Base-by-base conservation (phyloP, 2,113 vertebrate genomes). In the Clupea harengus region DNA sequence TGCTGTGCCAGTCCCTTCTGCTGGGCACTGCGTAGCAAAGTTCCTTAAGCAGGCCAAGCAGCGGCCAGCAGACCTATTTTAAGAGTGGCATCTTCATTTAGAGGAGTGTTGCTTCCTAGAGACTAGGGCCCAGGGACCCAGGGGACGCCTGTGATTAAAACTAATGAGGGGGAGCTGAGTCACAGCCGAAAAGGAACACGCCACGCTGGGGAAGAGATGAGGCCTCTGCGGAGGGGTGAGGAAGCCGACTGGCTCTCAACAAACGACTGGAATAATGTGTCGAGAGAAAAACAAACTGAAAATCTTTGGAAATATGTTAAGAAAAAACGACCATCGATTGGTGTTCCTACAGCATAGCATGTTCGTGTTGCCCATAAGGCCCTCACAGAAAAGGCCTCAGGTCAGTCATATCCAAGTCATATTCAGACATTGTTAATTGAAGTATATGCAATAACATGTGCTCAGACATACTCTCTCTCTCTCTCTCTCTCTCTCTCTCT, bases 71-170 rank as follows among this genome's bases (percentile, higher is more conserved):
- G 81, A 44, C 67, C 80, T 86, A 84, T 84, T 82, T 86, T 82
- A 82, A 82, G 85, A 84, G 85, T 84, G 84, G 81, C 45, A 82
- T 86, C 84, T 88, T 88, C 80, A 45, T 86, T 86, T 82, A 85
- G 84, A 88, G 84, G 83, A 86, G 87, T 82, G 82, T 81, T 88
- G 87, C 85, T 82, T 86, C 84, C 60, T 54, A 72, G 82, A 88
- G 85, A 84, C 57, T 47, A 0, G 9, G 11, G 81, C 54, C 54
- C 54, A 60, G n/a, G 9, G n/a, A 28, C 87, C 86, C 85, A 57
- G 83, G 88, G 82, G 81, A 86, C 32, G 57, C 47, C 78, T 50
- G 83, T 83, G 83, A 88, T 81, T 88, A 88, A 86, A 84, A 78
- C 50, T 67, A 45, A 83, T 81, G 64, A 1, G 44, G 82, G 84